These are phyloP conservation scores for Nerophis ophidion DNA, from an alignment of 2,113 vertebrate genomes.

Conservation along the genomic window DNA sequence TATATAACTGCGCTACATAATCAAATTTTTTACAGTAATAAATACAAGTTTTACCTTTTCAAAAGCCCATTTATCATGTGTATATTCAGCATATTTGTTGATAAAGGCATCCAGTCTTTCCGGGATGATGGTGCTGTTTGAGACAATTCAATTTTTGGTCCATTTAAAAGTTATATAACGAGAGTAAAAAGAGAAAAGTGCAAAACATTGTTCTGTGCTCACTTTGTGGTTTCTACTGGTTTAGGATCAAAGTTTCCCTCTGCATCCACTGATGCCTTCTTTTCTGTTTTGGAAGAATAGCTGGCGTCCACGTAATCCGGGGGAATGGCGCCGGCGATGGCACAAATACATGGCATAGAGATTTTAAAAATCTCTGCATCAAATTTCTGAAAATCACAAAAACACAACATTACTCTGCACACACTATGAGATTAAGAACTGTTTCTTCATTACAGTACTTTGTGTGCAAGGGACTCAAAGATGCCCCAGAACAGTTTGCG, in stretches of 20 bases:
- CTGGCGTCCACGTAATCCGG: slow-evolving; percentile 91
- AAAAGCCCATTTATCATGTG: slow-evolving; percentile 84
- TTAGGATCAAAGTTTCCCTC: slow-evolving; percentile 94
- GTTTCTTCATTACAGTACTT: slow-evolving; percentile 61
- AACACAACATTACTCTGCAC: neutral
- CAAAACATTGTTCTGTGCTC: slow-evolving; percentile 22
- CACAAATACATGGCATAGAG: slow-evolving; percentile 88
- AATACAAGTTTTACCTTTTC: no score
- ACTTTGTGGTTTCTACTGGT: slow-evolving; percentile 91
- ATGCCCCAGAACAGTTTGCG: slow-evolving; percentile 96
- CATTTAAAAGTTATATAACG: neutral
- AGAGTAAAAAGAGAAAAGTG: neutral
- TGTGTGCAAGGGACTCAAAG: slow-evolving; percentile 88
- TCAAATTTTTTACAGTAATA: neutral
- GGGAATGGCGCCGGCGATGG: slow-evolving; percentile 88
- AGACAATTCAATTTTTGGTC: slow-evolving; percentile 15
- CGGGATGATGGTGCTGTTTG: slow-evolving; percentile 83
- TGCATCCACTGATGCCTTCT: slow-evolving; percentile 89
- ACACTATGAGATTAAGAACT: neutral
- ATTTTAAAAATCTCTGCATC: slow-evolving; percentile 87
- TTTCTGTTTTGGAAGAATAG: slow-evolving; percentile 90
- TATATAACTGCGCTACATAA: no score
- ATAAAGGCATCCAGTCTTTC: slow-evolving; percentile 88
- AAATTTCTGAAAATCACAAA: slow-evolving; percentile 74
- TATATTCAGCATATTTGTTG: slow-evolving; percentile 89